These are phyloP conservation scores for Arizona elegans DNA, from an alignment of 2,113 vertebrate species.

Conservation along the genomic window DNA sequence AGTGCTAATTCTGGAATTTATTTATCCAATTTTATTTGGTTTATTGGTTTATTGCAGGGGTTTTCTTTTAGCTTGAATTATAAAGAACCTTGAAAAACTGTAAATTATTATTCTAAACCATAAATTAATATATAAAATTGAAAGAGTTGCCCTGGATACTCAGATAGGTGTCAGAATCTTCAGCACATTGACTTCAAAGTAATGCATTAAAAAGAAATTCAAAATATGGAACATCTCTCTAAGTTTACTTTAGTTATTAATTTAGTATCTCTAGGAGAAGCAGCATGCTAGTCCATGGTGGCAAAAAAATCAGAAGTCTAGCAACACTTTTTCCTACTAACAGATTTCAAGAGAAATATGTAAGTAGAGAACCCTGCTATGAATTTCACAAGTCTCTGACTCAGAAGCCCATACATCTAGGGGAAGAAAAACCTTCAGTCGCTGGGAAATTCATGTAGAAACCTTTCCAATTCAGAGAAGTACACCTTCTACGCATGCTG, in stretches of 20 bases:
- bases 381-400: not conserved
- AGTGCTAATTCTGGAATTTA: not conserved
- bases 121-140: not conserved
- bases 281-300: not conserved
- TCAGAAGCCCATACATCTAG: not conserved
- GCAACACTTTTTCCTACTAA: not conserved
- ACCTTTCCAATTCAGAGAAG: not conserved
- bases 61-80: not conserved
- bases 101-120: not conserved
- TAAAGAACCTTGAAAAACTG: not conserved
- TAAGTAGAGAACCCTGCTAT: not conserved
- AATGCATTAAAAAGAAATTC: not conserved
- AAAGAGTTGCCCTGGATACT: not conserved
- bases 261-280: not conserved
- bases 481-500: not conserved
- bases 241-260: not conserved
- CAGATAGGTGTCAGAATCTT: not conserved
- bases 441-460: not conserved
- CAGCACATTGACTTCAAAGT: not conserved
- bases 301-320: not conserved
- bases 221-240: not conserved
- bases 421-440: not conserved
- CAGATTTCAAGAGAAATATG: not conserved
- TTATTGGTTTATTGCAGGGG: not conserved
- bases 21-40: not conserved